Conservation (phyloP, 2,888 invertebrate species). For the Oeneis ivallda region DNA sequence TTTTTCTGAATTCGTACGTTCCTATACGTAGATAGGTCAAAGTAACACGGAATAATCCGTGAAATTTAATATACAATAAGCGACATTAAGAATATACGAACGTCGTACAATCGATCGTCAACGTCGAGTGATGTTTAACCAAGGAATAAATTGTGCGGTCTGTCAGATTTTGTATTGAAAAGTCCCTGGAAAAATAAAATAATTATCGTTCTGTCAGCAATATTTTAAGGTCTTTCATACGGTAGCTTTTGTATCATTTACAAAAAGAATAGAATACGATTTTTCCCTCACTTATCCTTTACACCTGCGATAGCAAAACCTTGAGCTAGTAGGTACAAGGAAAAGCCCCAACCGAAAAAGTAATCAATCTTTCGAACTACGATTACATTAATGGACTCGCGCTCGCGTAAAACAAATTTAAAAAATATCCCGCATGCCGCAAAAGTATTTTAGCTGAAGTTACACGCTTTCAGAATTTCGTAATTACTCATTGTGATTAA, state of each 20-base stretch:
- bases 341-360: not conserved
- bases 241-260: not conserved
- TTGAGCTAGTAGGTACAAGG: not conserved
- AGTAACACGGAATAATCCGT: slow-evolving; percentile 27
- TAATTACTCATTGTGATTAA: slow-evolving; percentile 40
- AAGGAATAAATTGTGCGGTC: no score
- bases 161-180: no score
- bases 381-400: slow-evolving; percentile 18
- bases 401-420: slow-evolving; percentile 17
- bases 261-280: no score
- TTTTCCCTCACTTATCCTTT: no score
- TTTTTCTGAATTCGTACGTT: slow-evolving; percentile 34
- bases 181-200: no score
- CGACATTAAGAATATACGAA: no score
- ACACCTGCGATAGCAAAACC: not conserved
- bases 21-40: no score
- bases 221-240: no score
- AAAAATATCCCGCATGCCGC: slow-evolving; percentile 23
- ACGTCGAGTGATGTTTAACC: no score
- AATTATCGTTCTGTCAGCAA: no score
- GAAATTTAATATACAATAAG: slow-evolving; percentile 31
- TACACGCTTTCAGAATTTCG: slow-evolving; percentile 31
- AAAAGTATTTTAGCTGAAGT: slow-evolving; percentile 28
- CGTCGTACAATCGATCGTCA: no score
- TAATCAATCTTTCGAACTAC: slow-evolving; percentile 14